Percentiles rank a stretch among this genome's conserved stretches.
Evolutionary conservation across 2,888 invertebrate genomes (phyloP).

Genomic region (Rhagophthalmus giganteus): DNA sequence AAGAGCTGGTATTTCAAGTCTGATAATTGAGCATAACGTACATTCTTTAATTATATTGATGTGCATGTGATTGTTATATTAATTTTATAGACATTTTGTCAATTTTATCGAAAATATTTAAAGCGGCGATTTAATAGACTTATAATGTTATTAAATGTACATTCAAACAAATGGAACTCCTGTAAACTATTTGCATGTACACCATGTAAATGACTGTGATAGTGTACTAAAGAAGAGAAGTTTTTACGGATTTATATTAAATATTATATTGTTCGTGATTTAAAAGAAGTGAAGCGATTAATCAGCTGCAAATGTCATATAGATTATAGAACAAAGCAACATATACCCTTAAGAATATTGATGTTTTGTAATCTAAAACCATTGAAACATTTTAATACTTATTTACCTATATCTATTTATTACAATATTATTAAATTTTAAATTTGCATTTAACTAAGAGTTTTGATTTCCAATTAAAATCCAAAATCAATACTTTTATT

Average conservation of each 20-base stretch:
- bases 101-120: conserved; percentile 24
- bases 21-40: conserved; percentile 6
- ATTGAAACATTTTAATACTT: too few species aligned
- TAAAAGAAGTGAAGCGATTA: conserved; percentile 26
- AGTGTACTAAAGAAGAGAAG: conserved; percentile 55
- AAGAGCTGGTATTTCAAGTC: too few species aligned
- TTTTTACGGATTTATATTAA: conserved; percentile 30
- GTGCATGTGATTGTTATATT: conserved; percentile 35
- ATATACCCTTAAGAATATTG: too few species aligned
- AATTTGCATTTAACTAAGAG: too few species aligned
- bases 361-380: too few species aligned
- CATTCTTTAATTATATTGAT: conserved; percentile 31
- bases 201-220: conserved; percentile 58
- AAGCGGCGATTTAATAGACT: conserved; percentile 26
- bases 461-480: too few species aligned
- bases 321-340: too few species aligned
- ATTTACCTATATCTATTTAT: too few species aligned
- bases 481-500: too few species aligned
- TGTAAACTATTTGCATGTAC: conserved; percentile 45
- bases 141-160: conserved; percentile 27
- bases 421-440: too few species aligned
- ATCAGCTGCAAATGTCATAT: too few species aligned
- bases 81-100: conserved; percentile 30
- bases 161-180: conserved; percentile 24
- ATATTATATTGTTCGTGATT: conserved; percentile 27